phyloP scores from a whole-genome alignment of 2,113 vertebrate genomes.

The Erpornis zantholeuca region DNA sequence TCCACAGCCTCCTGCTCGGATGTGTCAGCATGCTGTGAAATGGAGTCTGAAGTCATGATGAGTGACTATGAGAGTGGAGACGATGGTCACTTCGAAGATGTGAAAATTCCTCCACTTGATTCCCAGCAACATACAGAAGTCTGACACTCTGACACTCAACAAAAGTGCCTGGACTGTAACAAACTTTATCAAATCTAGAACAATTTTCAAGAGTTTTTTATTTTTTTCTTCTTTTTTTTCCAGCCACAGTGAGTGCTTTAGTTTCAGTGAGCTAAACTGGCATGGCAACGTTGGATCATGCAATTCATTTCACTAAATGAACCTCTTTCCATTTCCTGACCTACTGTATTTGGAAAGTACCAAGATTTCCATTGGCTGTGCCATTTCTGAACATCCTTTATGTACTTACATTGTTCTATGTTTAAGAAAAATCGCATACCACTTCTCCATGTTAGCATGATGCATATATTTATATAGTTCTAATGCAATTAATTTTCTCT shows the following conservation, averaged over 20 bases:
- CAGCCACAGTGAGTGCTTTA: constrained; percentile 24
- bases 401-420: constrained; percentile 63
- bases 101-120: constrained; percentile 85
- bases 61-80: constrained; percentile 98
- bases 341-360: constrained; percentile 24
- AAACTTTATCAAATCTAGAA: constrained; percentile 48
- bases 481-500: constrained; percentile 75
- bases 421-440: constrained; percentile 58
- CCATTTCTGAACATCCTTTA: constrained; percentile 56
- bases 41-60: constrained; percentile 93
- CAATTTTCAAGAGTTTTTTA: constrained; percentile 49
- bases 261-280: constrained; percentile 62
- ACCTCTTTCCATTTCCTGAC: constrained; percentile 61
- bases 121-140: constrained; percentile 96
- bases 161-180: constrained; percentile 93
- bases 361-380: constrained; percentile 56
- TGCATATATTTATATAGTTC: constrained; percentile 89
- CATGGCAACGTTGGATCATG: constrained; percentile 62
- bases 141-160: constrained; percentile 85
- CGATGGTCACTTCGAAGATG: constrained; percentile 85
- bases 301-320: constrained; percentile 45
- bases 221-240: neutral
- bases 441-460: constrained; percentile 76
- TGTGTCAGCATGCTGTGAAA: constrained; percentile 91
- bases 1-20: constrained; percentile 96